phyloP scores from a whole-genome alignment of 1,140 invertebrate species.

The Drosophila obscura region DNA sequence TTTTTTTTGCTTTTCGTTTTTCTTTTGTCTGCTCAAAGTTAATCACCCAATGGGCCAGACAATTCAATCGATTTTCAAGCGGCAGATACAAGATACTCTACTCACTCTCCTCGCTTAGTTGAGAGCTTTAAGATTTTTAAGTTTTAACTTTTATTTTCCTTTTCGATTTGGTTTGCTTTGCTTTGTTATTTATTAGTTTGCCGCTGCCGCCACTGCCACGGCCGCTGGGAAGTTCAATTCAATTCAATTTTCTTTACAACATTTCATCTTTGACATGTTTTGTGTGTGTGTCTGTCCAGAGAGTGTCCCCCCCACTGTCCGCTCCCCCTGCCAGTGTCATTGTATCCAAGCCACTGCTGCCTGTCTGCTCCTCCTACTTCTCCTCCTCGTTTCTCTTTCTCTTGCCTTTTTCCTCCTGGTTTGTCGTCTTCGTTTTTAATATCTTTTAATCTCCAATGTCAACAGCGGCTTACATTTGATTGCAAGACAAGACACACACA shows the following conservation, averaged over 20 bases:
- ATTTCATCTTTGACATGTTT: conserved; percentile 82
- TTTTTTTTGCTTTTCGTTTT: conserved; percentile 17
- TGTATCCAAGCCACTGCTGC: conserved; percentile 49
- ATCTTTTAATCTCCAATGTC: conserved; percentile 83
- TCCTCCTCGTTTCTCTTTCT: conserved; percentile 21
- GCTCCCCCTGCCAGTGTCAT: conserved; percentile 44
- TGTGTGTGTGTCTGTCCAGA: conserved; percentile 54
- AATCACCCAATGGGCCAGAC: conserved; percentile 69
- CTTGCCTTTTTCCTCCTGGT: conserved; percentile 43
- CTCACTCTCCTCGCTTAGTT: too few species aligned
- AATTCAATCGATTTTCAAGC: conserved; percentile 74
- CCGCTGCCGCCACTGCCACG: not conserved
- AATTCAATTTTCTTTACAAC: conserved; percentile 81
- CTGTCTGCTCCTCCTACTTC: conserved; percentile 7
- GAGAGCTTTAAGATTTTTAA: conserved; percentile 53
- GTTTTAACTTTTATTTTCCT: conserved; percentile 12
- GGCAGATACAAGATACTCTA: not conserved
- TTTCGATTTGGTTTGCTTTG: conserved; percentile 8
- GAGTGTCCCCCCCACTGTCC: conserved; percentile 24
- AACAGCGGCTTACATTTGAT: conserved; percentile 82
- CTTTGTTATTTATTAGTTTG: conserved; percentile 74
- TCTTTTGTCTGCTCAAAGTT: conserved; percentile 63
- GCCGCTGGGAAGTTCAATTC: conserved; percentile 65
- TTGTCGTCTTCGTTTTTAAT: conserved; percentile 79
- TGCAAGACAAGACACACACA: conserved; percentile 71